phyloP scores from a whole-genome alignment of 2,797 vertebrate species.

The Geotrypetes seraphini region DNA sequence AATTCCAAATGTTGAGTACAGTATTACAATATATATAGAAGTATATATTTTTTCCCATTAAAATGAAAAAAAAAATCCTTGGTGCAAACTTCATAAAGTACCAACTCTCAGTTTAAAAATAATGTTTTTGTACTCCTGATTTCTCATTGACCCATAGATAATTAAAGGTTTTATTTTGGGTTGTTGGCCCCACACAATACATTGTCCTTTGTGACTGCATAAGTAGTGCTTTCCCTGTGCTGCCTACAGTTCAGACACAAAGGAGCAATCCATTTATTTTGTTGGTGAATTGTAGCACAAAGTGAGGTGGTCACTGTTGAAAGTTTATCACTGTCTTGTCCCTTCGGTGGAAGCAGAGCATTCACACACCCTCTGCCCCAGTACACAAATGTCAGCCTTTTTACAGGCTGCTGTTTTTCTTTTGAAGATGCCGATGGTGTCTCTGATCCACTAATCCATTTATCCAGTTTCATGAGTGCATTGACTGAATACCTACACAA shows the following conservation, averaged over 20 bases:
- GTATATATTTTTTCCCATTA: no score
- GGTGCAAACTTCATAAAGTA: background rate
- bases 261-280: slow-evolving; percentile 77
- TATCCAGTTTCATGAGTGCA: slow-evolving; percentile 66
- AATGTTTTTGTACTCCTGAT: slow-evolving; percentile 59
- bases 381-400: slow-evolving; percentile 57
- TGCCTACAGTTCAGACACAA: slow-evolving; percentile 64
- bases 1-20: no score
- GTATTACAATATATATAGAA: background rate
- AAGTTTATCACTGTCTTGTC: slow-evolving; percentile 86
- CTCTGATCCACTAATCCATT: slow-evolving; percentile 73
- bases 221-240: slow-evolving; percentile 57
- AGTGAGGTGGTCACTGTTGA: slow-evolving; percentile 59
- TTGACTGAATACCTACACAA: slow-evolving; percentile 58
- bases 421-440: slow-evolving; percentile 65
- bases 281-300: slow-evolving; percentile 56
- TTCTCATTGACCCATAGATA: slow-evolving; percentile 65
- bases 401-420: slow-evolving; percentile 40
- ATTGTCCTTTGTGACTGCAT: slow-evolving; percentile 57
- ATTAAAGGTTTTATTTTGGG: slow-evolving; percentile 68
- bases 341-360: slow-evolving; percentile 66
- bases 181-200: slow-evolving; percentile 53
- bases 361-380: slow-evolving; percentile 62
- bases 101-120: slow-evolving; percentile 32
- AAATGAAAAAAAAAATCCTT: no score